Percentiles rank a stretch among this genome's conserved stretches.
Evolutionary conservation across 2,888 invertebrate species (phyloP).

Genomic region (Habrosyne pyritoides): DNA sequence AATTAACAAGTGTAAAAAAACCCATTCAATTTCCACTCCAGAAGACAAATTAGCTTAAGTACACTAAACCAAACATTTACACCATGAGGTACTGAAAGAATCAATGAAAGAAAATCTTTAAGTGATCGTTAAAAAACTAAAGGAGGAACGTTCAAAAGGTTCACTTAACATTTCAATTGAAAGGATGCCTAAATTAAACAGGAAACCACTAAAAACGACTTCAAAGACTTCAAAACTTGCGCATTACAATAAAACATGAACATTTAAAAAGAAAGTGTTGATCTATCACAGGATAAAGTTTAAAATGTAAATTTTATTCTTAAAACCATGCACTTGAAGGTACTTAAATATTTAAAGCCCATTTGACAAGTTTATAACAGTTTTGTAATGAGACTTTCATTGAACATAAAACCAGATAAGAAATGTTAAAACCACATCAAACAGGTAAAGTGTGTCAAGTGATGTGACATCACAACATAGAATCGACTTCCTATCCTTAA

Average conservation of each 20-base stretch:
- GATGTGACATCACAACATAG: slow-evolving; percentile 40
- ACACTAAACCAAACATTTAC: neutral
- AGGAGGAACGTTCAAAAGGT: slow-evolving; percentile 7
- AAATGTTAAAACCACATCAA: slow-evolving; percentile 26
- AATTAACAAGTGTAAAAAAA: neutral
- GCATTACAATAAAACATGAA: slow-evolving; percentile 29
- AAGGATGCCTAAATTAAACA: slow-evolving; percentile 33
- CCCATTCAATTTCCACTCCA: neutral
- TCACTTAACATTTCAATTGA: slow-evolving; percentile 23
- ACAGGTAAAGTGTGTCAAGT: slow-evolving; percentile 48
- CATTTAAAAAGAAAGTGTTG: slow-evolving; percentile 35
- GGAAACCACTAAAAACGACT: slow-evolving; percentile 38
- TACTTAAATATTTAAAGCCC: neutral
- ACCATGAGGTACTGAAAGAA: neutral
- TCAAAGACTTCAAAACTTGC: slow-evolving; percentile 36
- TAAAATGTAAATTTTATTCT: neutral
- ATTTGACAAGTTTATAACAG: neutral
- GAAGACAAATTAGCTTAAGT: neutral
- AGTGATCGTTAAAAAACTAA: slow-evolving; percentile 14
- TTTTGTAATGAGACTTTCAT: slow-evolving; percentile 2
- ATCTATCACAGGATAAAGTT: slow-evolving; percentile 14
- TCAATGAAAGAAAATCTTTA: slow-evolving; percentile 1
- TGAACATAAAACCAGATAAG: slow-evolving; percentile 4
- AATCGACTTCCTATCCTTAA: slow-evolving; percentile 10
- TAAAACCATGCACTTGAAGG: neutral